A percentile compares a stretch with the other conserved stretches of the same genome.
These are phyloP conservation scores for Botia almorhae DNA, from an alignment of 2,797 vertebrate genomes.

Conservation along the genomic window DNA sequence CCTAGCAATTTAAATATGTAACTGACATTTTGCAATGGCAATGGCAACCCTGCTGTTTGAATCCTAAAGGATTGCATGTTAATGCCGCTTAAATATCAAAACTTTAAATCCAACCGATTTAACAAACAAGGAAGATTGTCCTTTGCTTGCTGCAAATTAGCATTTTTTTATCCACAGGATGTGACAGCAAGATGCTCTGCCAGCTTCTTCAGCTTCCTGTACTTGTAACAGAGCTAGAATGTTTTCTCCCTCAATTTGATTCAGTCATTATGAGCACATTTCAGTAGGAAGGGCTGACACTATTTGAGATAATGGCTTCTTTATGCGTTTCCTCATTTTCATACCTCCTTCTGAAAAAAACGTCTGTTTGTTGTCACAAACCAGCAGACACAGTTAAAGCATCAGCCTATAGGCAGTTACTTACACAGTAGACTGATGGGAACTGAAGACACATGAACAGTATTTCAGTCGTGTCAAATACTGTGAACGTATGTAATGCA, in stretches of 20 bases:
- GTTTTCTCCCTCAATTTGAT: background rate
- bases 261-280: constrained; percentile 1
- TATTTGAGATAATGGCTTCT: background rate
- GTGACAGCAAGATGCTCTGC: constrained; percentile 6
- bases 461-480: background rate
- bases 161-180: constrained; percentile 17
- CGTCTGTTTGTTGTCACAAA: constrained; percentile 6
- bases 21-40: constrained; percentile 64
- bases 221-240: constrained; percentile 12
- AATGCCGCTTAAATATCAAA: constrained; percentile 54
- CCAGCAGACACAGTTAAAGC: constrained; percentile 21
- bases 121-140: constrained; percentile 25
- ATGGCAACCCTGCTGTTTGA: constrained; percentile 59
- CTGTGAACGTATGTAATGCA: constrained; percentile 8
- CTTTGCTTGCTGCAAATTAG: constrained; percentile 32
- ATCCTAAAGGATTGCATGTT: constrained; percentile 60
- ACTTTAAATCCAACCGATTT: constrained; percentile 45
- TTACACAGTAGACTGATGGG: background rate
- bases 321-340: background rate
- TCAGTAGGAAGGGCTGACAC: background rate
- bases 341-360: constrained; percentile 1
- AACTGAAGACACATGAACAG: constrained; percentile 4
- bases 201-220: constrained; percentile 16
- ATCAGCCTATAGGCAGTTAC: constrained; percentile 10
- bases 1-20: constrained; percentile 35